A percentile compares a stretch with the other conserved stretches of the same genome.
These are phyloP conservation scores for Periparus ater DNA, from an alignment of 2,797 vertebrate genomes.

Conservation along the genomic window DNA sequence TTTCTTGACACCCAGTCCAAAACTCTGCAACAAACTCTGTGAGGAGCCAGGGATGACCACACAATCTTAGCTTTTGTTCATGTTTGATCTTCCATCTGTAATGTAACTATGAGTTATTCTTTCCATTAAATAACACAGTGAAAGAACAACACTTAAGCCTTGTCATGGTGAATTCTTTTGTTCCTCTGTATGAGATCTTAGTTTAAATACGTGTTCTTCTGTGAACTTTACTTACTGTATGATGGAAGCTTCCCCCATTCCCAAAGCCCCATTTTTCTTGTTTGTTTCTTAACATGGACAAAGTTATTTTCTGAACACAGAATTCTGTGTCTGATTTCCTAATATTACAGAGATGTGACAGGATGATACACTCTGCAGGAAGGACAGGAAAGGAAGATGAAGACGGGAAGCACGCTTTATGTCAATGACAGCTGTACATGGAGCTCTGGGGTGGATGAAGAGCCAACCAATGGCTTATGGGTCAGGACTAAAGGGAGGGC, in stretches of 20 bases:
- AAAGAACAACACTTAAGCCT: not conserved
- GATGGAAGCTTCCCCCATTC: not conserved
- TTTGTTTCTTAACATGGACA: not conserved
- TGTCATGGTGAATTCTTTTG: not conserved
- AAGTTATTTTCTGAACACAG: not conserved
- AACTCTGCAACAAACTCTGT: not conserved
- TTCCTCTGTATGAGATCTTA: not conserved
- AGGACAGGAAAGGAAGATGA: not conserved
- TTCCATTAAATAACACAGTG: not conserved
- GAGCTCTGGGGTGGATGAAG: not conserved
- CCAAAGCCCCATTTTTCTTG: not conserved
- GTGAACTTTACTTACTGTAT: not conserved
- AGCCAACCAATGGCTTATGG: fast-evolving
- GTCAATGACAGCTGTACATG: not conserved
- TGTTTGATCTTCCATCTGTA: not conserved
- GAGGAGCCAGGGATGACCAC: not conserved
- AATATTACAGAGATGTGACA: not conserved
- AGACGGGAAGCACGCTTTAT: not conserved
- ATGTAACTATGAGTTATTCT: not conserved
- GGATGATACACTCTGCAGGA: not conserved
- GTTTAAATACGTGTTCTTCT: not conserved
- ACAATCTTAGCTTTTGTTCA: not conserved
- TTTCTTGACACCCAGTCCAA: not conserved
- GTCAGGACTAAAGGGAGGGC: not conserved
- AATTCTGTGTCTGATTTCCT: not conserved